Percentiles rank a stretch among this genome's conserved stretches.
phyloP scores from a whole-genome alignment of 2,888 invertebrate genomes.

The Baronia brevicornis region DNA sequence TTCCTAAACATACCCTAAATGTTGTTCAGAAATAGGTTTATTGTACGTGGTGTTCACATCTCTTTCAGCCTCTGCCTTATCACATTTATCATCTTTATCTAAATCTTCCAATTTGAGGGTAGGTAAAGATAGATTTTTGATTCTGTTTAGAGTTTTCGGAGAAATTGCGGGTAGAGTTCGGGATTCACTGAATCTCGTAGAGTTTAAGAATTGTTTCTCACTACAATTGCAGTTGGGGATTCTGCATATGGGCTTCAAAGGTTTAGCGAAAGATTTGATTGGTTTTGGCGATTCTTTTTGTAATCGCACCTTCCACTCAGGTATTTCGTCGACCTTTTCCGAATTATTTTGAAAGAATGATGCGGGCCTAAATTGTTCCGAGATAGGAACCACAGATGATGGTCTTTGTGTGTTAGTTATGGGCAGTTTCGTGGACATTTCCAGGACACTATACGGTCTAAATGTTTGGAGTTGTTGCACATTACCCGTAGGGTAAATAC shows the following conservation, averaged over 20 bases:
- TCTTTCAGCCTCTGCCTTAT: conserved; percentile 47
- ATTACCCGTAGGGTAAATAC: conserved; percentile 41
- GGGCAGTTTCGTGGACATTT: conserved; percentile 48
- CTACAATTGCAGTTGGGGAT: conserved; percentile 67
- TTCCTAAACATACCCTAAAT: conserved; percentile 72
- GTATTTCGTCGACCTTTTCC: conserved; percentile 45
- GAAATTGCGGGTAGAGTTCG: conserved; percentile 52
- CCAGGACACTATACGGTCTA: conserved; percentile 65
- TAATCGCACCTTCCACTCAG: conserved; percentile 60
- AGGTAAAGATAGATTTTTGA: conserved; percentile 61
- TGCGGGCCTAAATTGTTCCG: conserved; percentile 62
- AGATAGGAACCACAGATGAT: conserved; percentile 60
- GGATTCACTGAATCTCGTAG: conserved; percentile 47
- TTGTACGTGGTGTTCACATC: conserved; percentile 35
- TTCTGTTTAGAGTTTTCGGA: conserved; percentile 48
- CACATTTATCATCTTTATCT: conserved; percentile 37
- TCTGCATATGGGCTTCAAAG: conserved; percentile 49
- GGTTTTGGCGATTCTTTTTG: conserved; percentile 52
- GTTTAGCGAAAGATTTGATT: conserved; percentile 48
- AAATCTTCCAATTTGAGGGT: conserved; percentile 59
- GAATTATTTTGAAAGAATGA: conserved; percentile 49
- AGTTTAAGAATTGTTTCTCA: conserved; percentile 34
- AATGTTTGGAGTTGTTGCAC: conserved; percentile 42
- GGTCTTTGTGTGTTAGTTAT: conserved; percentile 46
- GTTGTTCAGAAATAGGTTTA: conserved; percentile 71